phyloP scores from a whole-genome alignment of 2,113 vertebrate genomes.

The Ageneiosus marmoratus region DNA sequence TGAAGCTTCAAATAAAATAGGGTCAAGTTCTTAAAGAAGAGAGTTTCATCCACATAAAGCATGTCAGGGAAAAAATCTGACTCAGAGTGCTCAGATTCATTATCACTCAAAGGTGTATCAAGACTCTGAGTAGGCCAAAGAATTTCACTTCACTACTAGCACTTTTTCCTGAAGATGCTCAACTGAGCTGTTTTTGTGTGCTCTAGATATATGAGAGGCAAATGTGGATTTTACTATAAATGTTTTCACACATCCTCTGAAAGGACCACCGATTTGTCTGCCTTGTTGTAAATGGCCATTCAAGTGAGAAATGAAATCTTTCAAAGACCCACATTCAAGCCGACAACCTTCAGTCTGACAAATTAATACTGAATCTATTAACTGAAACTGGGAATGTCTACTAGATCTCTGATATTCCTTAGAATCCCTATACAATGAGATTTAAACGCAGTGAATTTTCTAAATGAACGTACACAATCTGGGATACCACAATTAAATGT shows the following conservation, averaged over 20 bases:
- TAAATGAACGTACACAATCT: too few relatives aligned
- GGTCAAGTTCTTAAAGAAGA: constrained; percentile 15
- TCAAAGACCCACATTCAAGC: background rate
- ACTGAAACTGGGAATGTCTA: background rate
- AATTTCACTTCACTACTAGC: background rate
- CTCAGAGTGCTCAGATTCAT: background rate
- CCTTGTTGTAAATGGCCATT: constrained; percentile 10
- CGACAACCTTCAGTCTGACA: background rate
- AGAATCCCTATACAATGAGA: background rate
- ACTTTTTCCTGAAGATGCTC: background rate
- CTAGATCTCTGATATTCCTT: background rate
- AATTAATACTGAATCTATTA: background rate
- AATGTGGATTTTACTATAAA: constrained; percentile 13
- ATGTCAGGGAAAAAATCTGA: background rate
- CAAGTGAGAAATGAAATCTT: constrained; percentile 4
- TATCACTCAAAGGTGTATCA: background rate
- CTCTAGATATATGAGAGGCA: background rate
- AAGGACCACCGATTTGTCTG: background rate
- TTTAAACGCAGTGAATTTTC: too few relatives aligned
- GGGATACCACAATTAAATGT: too few relatives aligned
- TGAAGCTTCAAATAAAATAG: constrained; percentile 7
- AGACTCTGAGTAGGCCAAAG: background rate
- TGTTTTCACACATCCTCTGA: constrained; percentile 1
- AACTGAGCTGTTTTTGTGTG: constrained; percentile 3
- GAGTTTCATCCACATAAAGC: constrained; percentile 2